Conservation (phyloP, 2,888 invertebrate genomes). For the Meta bourneti region DNA sequence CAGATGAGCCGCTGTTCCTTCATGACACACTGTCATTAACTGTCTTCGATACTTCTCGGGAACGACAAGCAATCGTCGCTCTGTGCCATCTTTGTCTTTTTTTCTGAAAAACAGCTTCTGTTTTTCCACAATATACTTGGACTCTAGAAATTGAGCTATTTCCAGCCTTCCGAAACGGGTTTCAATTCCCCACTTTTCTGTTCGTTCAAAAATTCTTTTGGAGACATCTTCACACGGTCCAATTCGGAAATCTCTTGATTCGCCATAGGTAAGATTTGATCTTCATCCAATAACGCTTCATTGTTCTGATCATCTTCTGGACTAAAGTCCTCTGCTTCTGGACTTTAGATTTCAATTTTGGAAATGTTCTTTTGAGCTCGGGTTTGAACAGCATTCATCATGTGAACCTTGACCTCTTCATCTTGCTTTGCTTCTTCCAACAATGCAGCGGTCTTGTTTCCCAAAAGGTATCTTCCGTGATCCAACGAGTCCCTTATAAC, state of each 20-base stretch:
- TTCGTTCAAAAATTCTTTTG: not conserved
- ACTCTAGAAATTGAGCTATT: slow-evolving; percentile 4
- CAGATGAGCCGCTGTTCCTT: slow-evolving; percentile 15
- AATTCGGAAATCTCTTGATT: not conserved
- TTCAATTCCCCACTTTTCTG: slow-evolving; percentile 24
- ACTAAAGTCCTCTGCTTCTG: too few species aligned
- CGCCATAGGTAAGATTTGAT: not conserved
- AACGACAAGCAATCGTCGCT: slow-evolving; percentile 2
- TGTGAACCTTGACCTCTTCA: not conserved
- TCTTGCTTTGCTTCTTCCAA: slow-evolving; percentile 7
- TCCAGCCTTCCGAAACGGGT: slow-evolving; percentile 11
- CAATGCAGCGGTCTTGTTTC: slow-evolving; percentile 33
- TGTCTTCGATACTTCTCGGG: slow-evolving; percentile 2
- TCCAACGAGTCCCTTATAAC: slow-evolving; percentile 20
- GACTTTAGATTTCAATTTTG: not conserved
- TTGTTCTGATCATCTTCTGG: not conserved
- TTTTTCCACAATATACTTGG: not conserved
- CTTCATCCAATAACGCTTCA: slow-evolving; percentile 1
- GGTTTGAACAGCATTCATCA: slow-evolving; percentile 19
- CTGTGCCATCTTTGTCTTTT: slow-evolving; percentile 3
- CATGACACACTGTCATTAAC: slow-evolving; percentile 17
- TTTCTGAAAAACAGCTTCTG: slow-evolving; percentile 10
- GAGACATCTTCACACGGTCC: not conserved
- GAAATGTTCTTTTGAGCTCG: slow-evolving; percentile 2
- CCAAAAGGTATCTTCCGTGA: slow-evolving; percentile 30